Base-by-base conservation (phyloP, 2,888 invertebrate species). In the Drepana falcataria region DNA sequence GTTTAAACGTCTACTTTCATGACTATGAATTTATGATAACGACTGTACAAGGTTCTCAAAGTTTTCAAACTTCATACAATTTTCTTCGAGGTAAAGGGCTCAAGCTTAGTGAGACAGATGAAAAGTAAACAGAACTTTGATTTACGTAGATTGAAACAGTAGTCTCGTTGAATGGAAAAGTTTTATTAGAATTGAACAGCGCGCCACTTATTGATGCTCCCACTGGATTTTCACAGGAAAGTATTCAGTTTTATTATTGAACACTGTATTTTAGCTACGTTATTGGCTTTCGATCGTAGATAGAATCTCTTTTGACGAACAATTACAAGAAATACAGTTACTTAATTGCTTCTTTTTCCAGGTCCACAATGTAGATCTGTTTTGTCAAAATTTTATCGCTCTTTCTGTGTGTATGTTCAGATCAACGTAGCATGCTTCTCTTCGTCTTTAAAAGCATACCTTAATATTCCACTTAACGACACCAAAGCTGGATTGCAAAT, bases 81-180 rank as follows among this genome's bases (percentile, higher is more conserved):
- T 41, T 51, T 40, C 33, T 33, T 40, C 9, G 33, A 52, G 52
- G 52, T 53, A 56, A 65, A 60, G 57, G 47, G 54, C 48, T 55
- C 41, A 52, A 44, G 59, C 65, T 69, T 64, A 72, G 66, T 59
- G 64, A 66, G 58, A 58, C 67, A 67, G 68, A 78, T 75, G 71
- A 72, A 78, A 78, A 70, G 73, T 74, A 80, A 78, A 78, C 74
- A 77, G 61, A 71, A 75, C 65, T 73, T 71, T 74, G 74, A 78
- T 79, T 75, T 74, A 70, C 70, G 68, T 69, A 72, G 74, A 79
- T 79, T 78, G 75, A 71, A 76, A 78, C 68, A 72, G 68, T 65
- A 70, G 68, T 69, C 68, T 62, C 54, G 61, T 67, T 65, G 68
- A 69, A 69, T 60, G 69, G 71, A 67, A 71, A 79, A 79, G 68